Evolutionary conservation across 2,113 vertebrate genomes (phyloP).

Genomic region (Megaceryle maxima): DNA sequence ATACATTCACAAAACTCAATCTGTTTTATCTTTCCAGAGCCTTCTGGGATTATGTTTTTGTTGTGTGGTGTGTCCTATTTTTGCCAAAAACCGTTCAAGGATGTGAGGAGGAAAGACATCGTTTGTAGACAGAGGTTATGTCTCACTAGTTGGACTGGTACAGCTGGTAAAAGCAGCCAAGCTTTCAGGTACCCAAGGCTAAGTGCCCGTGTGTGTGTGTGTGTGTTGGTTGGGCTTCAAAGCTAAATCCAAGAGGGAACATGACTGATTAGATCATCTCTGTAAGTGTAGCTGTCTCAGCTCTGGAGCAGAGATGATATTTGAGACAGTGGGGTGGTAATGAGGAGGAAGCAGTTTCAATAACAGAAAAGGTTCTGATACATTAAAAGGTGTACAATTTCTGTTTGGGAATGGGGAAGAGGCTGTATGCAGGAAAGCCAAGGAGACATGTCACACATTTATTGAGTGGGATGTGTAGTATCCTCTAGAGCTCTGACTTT

Average conservation of each 20-base stretch:
- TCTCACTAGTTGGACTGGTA: not conserved
- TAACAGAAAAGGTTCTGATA: not conserved
- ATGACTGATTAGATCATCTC: not conserved
- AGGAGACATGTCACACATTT: not conserved
- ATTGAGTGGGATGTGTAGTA: rapidly evolving
- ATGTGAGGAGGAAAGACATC: not conserved
- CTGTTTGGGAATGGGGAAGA: not conserved
- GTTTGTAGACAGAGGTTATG: not conserved
- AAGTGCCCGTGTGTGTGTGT: rapidly evolving
- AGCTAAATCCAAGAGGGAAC: not conserved
- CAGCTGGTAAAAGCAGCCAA: not conserved
- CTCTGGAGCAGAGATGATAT: not conserved
- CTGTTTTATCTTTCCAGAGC: not conserved
- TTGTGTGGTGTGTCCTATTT: not conserved
- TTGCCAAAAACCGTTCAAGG: not conserved
- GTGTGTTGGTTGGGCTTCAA: not conserved
- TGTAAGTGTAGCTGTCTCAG: not conserved
- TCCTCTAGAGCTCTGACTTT: not conserved
- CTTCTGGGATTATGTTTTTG: not conserved
- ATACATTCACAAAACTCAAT: not conserved
- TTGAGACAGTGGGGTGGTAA: not conserved
- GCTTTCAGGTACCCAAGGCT: rapidly evolving
- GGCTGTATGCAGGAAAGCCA: not conserved
- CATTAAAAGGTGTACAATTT: not conserved
- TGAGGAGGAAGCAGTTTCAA: not conserved